phyloP scores from a whole-genome alignment of 2,113 vertebrate genomes.

The Vireo altiloquus region DNA sequence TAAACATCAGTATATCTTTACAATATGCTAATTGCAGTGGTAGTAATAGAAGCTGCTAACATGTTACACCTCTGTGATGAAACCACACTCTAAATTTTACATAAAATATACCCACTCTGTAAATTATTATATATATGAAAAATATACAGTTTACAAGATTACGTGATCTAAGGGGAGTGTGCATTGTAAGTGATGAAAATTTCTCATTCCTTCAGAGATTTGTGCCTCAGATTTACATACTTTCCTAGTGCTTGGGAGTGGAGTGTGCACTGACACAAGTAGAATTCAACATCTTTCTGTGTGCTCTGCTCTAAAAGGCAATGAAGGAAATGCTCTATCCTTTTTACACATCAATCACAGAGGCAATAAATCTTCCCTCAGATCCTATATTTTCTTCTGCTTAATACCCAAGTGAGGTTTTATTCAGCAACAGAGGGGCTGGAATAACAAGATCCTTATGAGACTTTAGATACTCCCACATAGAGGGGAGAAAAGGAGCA shows the following conservation, averaged over 20 bases:
- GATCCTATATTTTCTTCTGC: background rate
- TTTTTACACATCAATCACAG: background rate
- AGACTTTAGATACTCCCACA: background rate
- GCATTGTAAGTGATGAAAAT: background rate
- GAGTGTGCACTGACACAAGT: background rate
- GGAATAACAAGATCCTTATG: background rate
- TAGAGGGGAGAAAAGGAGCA: background rate
- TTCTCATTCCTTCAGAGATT: background rate
- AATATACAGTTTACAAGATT: background rate
- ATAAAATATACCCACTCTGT: background rate
- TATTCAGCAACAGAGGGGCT: background rate
- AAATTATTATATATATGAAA: background rate
- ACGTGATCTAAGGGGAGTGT: background rate
- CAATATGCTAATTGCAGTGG: background rate
- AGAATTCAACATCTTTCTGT: background rate
- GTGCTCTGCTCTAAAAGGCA: background rate
- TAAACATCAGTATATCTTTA: background rate
- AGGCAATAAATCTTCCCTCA: background rate
- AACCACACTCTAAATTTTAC: background rate
- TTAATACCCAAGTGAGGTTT: background rate
- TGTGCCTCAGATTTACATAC: background rate
- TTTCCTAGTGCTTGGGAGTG: background rate
- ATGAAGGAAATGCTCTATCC: background rate
- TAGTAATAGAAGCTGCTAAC: background rate
- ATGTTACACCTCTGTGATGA: background rate